Evolutionary conservation across 1,140 invertebrate genomes (phyloP).

Genomic region (Ips nitidus): DNA sequence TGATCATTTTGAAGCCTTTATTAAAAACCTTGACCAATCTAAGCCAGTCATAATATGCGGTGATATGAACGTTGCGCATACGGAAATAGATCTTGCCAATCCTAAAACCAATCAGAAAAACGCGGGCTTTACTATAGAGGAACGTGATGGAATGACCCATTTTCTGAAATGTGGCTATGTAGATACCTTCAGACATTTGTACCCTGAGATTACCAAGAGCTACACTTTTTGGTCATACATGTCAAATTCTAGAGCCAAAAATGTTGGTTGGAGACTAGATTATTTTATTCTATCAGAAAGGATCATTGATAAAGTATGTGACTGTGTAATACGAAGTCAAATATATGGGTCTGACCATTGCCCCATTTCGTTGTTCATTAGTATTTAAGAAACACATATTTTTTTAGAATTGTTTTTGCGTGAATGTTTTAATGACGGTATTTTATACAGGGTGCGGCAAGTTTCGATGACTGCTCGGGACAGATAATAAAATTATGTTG

Average conservation of each 20-base stretch:
- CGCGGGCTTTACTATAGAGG: conserved; percentile 93
- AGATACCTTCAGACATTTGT: conserved; percentile 85
- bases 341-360: conserved; percentile 89
- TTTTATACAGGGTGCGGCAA: too few relatives aligned
- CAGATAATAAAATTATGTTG: too few relatives aligned
- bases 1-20: conserved; percentile 71
- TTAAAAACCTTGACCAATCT: conserved; percentile 79
- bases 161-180: conserved; percentile 79
- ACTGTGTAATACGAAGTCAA: conserved; percentile 72
- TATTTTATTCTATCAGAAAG: conserved; percentile 89
- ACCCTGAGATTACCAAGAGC: conserved; percentile 80
- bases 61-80: conserved; percentile 96
- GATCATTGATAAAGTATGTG: conserved; percentile 74
- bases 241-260: conserved; percentile 79
- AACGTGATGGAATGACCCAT: conserved; percentile 86
- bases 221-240: conserved; percentile 98
- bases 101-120: conserved; percentile 91
- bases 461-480: too few relatives aligned
- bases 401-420: background rate
- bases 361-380: conserved; percentile 73
- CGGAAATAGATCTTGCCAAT: conserved; percentile 94
- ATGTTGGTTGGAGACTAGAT: conserved; percentile 96
- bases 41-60: conserved; percentile 96
- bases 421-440: background rate
- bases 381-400: conserved; percentile 51